Evolutionary conservation across 2,797 vertebrate species (phyloP).

Genomic region (Propithecus perrieri): DNA sequence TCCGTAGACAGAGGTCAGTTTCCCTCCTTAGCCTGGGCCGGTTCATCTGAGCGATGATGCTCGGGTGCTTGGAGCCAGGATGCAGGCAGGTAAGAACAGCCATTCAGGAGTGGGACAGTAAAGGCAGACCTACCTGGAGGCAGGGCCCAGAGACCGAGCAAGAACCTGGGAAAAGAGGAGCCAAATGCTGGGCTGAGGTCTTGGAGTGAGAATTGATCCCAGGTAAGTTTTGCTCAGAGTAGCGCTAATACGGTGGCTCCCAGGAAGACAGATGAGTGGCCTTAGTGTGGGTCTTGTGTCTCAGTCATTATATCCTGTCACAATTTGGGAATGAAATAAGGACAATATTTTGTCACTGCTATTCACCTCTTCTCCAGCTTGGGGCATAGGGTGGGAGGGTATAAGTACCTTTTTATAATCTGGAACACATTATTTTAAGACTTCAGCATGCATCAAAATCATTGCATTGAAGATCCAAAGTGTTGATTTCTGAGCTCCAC

Average conservation of each 20-base stretch:
- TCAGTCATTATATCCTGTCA: neutral
- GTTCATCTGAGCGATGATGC: neutral
- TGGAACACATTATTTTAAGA: neutral
- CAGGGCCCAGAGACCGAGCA: neutral
- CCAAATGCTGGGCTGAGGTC: neutral
- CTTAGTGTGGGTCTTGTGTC: neutral
- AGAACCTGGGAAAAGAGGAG: neutral
- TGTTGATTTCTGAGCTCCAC: neutral
- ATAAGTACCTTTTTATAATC: neutral
- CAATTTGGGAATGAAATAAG: neutral
- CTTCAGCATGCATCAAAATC: neutral
- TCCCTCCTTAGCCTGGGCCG: neutral
- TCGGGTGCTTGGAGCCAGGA: neutral
- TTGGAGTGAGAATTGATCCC: neutral
- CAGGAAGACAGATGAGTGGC: neutral
- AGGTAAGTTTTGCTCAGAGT: neutral
- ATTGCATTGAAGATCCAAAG: neutral
- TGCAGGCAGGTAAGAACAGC: neutral
- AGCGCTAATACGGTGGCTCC: too few relatives aligned
- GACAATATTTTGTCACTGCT: neutral
- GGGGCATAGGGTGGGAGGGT: neutral
- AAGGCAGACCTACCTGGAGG: neutral
- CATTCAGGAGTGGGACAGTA: neutral
- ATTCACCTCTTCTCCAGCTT: neutral
- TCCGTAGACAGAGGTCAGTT: neutral